Base-by-base conservation (phyloP, 2,888 invertebrate genomes). In the Caenorhabditis doughertyi region DNA sequence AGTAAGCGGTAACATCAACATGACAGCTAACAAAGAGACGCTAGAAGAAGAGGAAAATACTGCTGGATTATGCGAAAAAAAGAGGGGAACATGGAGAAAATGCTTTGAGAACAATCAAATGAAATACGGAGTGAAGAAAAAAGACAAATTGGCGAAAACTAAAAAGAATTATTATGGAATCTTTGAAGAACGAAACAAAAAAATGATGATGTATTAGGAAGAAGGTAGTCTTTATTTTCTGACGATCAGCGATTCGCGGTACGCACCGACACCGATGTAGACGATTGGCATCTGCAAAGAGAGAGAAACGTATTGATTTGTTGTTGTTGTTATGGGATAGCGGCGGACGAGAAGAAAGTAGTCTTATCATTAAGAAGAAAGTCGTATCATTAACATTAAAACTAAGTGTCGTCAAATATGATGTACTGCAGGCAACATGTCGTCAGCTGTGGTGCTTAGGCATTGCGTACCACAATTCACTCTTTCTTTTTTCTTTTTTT, bases 231-330 rank as follows among this genome's bases (percentile, higher is more conserved):
- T n/a, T 65, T 56, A 71, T 44, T 84, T 60, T 35, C 88, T 79
- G 49, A 91, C 89, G 72, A 91, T 91, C 29, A 91, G 86, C 35
- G 89, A 86, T 65, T 89, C 90, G 88, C 98, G 94, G 21, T 96
- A 96, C 92, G 96, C 96, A 5, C 98, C 98, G 65, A 98, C 97
- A 83, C 98, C 98, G 92, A 99, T 95, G 96, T 96, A 98, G 58
- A 83, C 83, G 79, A 91, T 87, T 18, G 89, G 89, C 39, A 91
- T 90, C 85, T 87, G 76, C 32, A 86, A 80, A 18, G 53, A 44
- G 7, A n/a, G n/a, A n/a, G n/a, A n/a, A n/a, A 35, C 13, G 47
- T 71, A 71, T 71, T 58, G 70, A 71, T 71, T 21, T 47, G 18
- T 67, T 56, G 32, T 23, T 44, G 25, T 51, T n/a, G 53, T 13